These are phyloP conservation scores for Omphaloscelis lunosa DNA, from an alignment of 2,888 invertebrate species.

Conservation along the genomic window DNA sequence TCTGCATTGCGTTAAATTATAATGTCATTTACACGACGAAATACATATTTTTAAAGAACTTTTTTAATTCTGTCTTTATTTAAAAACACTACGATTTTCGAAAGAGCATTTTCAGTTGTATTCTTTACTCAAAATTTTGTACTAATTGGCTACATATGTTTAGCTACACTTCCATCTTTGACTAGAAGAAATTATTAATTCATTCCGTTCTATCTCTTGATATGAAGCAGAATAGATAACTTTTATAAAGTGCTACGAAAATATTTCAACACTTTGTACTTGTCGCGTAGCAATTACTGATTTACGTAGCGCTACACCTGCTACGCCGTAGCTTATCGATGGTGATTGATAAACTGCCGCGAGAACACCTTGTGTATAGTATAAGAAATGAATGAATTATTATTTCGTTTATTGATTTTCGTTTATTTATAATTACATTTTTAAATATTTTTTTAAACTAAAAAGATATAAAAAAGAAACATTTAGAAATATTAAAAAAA, in stretches of 20 bases:
- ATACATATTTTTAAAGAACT: background rate
- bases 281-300: constrained; percentile 55
- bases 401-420: background rate
- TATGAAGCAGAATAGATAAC: background rate
- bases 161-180: background rate
- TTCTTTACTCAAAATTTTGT: background rate
- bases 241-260: constrained; percentile 36
- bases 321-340: constrained; percentile 63
- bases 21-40: constrained; percentile 13
- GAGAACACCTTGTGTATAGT: background rate
- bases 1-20: constrained; percentile 73
- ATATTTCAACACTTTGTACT: constrained; percentile 24
- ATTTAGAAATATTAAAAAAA: no score
- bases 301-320: constrained; percentile 58
- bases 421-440: no score
- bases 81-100: background rate
- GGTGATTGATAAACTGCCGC: constrained; percentile 34
- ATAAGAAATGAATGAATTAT: background rate
- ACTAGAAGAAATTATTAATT: background rate
- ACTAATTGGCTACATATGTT: background rate
- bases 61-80: background rate
- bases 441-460: no score
- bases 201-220: background rate
- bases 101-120: background rate
- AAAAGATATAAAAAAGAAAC: no score